phyloP scores from a whole-genome alignment of 2,888 invertebrate species.

The Drosophila algonquin region DNA sequence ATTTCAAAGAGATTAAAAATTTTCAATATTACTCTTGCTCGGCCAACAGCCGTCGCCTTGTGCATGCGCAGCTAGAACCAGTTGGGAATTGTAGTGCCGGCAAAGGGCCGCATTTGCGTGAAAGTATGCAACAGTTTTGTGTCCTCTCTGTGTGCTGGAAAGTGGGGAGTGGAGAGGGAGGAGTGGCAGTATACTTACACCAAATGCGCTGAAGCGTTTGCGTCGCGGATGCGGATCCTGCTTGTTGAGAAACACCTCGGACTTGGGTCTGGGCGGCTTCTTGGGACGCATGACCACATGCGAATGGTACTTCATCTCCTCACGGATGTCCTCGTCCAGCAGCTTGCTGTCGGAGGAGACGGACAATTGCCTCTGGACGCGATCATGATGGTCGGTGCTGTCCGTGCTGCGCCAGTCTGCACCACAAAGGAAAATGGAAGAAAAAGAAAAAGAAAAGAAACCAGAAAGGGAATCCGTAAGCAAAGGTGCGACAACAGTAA shows the following conservation, averaged over 20 bases:
- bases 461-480: conserved; percentile 30
- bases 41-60: neutral
- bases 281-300: conserved; percentile 94
- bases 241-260: conserved; percentile 95
- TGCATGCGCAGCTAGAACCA: conserved; percentile 28
- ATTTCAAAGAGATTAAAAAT: conserved; percentile 75
- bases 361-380: conserved; percentile 94
- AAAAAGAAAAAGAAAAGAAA: conserved; percentile 7
- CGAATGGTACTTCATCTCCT: conserved; percentile 87
- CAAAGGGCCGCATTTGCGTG: neutral
- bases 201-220: conserved; percentile 98
- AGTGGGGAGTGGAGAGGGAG: neutral
- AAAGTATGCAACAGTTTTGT: conserved; percentile 55
- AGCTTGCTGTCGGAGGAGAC: conserved; percentile 96
- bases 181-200: conserved; percentile 87
- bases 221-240: conserved; percentile 89
- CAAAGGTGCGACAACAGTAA: conserved; percentile 10
- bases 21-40: conserved; percentile 42
- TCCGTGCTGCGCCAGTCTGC: conserved; percentile 89
- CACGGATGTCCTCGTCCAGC: conserved; percentile 94
- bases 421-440: conserved; percentile 57
- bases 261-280: conserved; percentile 97
- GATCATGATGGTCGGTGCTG: conserved; percentile 90
- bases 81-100: conserved; percentile 63
- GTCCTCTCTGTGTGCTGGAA: neutral